These are phyloP conservation scores for Drosophila rellima DNA, from an alignment of 2,888 invertebrate genomes.

Conservation along the genomic window DNA sequence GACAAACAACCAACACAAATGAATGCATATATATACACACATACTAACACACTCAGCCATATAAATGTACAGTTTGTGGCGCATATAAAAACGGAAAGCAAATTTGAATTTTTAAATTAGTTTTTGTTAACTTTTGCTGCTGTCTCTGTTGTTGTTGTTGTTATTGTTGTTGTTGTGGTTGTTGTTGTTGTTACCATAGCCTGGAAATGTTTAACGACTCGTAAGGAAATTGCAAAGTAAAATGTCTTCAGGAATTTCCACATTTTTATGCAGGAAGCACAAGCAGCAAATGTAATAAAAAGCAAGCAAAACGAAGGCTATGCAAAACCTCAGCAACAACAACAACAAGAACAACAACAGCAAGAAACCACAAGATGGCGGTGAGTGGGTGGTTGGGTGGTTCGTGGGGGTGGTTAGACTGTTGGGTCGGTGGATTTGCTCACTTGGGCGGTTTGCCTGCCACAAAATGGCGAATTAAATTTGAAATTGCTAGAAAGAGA, in stretches of 20 bases:
- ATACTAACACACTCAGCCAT: constrained; percentile 43
- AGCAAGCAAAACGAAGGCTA: constrained; percentile 50
- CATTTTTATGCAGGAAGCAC: constrained; percentile 72
- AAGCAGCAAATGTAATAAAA: constrained; percentile 68
- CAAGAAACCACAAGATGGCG: constrained; percentile 72
- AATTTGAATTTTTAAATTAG: constrained; percentile 86
- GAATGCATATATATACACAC: constrained; percentile 2
- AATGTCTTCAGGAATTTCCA: constrained; percentile 80
- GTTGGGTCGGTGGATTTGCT: constrained; percentile 45
- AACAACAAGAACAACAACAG: constrained; percentile 24
- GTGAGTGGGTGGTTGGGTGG: constrained; percentile 42
- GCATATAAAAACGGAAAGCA: constrained; percentile 80
- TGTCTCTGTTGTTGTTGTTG: constrained; percentile 39
- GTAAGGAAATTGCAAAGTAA: constrained; percentile 83
- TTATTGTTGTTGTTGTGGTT: constrained; percentile 16
- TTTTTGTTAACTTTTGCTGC: constrained; percentile 84
- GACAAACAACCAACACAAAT: constrained; percentile 6
- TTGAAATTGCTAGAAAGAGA: constrained; percentile 68
- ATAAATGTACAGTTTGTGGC: constrained; percentile 78
- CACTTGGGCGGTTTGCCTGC: constrained; percentile 56
- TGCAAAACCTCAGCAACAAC: constrained; percentile 21
- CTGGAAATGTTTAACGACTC: constrained; percentile 84
- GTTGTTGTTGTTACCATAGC: constrained; percentile 56
- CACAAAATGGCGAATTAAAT: constrained; percentile 80
- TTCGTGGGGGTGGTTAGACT: constrained; percentile 27